Base-by-base conservation (phyloP, 2,797 vertebrate genomes). In the Spinibarbus caldwelli region DNA sequence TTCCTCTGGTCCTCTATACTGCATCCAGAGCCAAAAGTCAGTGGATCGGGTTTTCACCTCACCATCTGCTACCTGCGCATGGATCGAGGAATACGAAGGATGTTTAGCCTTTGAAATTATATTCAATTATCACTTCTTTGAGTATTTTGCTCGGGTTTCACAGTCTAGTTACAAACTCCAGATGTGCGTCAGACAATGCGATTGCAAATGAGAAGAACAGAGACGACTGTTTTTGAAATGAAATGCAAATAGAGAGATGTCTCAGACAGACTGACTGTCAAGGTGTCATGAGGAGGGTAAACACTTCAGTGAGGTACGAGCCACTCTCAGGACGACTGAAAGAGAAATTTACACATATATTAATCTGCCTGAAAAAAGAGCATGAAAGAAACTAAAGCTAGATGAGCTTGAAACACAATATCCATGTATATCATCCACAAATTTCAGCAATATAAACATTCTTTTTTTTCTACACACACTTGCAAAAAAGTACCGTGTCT, bases 121-220 rank as follows among this genome's bases (percentile, higher is more conserved):
- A 88, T n/a, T 88, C 88, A 91, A 90, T 92, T 86, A 91, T 89
- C 91, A 82, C 87, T 87, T 86, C 75, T 90, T 92, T 82, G 87
- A 87, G 89, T 34, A 76, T 71, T 11, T 41, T 4, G 5, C 67
- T 71, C 31, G 83, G 72, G 84, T 90, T 91, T 64, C 62, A 26
- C 86, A 52, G 23, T 38, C 73, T 38, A 38, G 49, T 54, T 38
- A 57, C 34, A 15, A 77, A n/a, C 73, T 77, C 23, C 12, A 6
- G 59, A 79, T 34, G 17, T 47, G 41, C 14, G 5, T 62, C 38
- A 29, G 54, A 78, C 76, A 78, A 43, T 78, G 36, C 10, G 12
- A 70, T 43, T 23, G 36, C 47, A 43, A 71, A 78, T 57, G 75
- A 43, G 43, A 71, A 77, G n/a, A 80, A 80, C 17, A 71, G 75